Percentiles rank a stretch among this genome's conserved stretches.
phyloP scores from a whole-genome alignment of 2,113 vertebrate species.

The Hyla sarda region DNA sequence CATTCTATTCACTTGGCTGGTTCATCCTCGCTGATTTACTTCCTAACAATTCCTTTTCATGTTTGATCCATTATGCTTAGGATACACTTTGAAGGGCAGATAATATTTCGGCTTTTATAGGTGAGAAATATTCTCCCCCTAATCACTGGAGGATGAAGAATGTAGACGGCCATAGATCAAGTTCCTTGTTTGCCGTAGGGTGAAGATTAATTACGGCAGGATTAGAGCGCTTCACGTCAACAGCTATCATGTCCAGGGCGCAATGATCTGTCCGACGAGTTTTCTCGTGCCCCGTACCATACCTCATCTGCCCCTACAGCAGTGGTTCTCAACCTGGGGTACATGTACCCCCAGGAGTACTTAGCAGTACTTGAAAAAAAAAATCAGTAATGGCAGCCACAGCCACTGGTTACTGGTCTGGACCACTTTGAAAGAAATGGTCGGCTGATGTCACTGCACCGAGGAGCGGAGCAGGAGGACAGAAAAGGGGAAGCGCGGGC shows the following conservation, averaged over 20 bases:
- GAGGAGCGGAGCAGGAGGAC: too few species aligned
- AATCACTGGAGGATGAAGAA: not conserved
- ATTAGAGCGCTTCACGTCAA: not conserved
- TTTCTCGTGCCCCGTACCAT: not conserved
- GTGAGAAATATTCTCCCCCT: not conserved
- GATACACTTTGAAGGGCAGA: not conserved
- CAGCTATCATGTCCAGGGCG: not conserved
- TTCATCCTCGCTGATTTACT: not conserved
- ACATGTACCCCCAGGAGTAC: too few species aligned
- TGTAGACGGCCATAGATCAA: not conserved
- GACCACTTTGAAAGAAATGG: too few species aligned
- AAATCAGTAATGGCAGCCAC: too few species aligned
- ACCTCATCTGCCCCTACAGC: not conserved
- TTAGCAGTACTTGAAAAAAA: too few species aligned
- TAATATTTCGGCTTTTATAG: not conserved
- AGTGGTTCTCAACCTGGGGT: too few species aligned
- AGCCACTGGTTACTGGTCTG: too few species aligned
- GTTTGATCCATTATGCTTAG: not conserved
- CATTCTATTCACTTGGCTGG: not conserved
- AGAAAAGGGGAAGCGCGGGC: too few species aligned
- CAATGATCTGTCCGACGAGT: not conserved
- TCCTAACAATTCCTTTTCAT: not conserved
- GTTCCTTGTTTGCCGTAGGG: not conserved
- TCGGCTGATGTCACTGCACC: too few species aligned
- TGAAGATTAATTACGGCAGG: not conserved